Base-by-base conservation (phyloP, 2,888 invertebrate genomes). In the Mactromeris polynyma region DNA sequence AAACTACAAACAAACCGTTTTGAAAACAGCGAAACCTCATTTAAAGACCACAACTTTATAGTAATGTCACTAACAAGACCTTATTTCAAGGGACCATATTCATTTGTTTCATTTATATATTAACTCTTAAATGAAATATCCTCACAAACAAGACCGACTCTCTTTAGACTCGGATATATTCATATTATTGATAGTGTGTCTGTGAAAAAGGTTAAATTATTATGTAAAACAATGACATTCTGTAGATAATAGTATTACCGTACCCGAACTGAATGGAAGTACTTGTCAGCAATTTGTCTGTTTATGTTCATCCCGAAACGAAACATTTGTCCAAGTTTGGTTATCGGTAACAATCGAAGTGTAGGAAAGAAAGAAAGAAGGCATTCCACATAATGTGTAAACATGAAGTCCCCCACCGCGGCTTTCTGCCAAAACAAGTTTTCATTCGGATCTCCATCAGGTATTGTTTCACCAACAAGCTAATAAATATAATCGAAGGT, bases 361-460 rank as follows among this genome's bases (percentile, higher is more conserved):
- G 58, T 36, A 11, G 81, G 81, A 11, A 81, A 58, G 51, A 36
- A n/a, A 0, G 58, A 33, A 33, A 81, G 33, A 4, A 58, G 19
- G 31, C 33, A n/a, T 11, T 81, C 54, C 4, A 54, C 38, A 6
- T 36, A 36, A 21, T 26, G 73, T 31, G 17, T 17, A 6, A 73
- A 19, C 14, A 73, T 36, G 36, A 73, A 33, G 36, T 33, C 36
- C 0, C 4, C 36, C 17, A 19, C 21, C 14, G 33, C 73, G 17
- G 19, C 17, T 14, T 36, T 33, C 14, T 73, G 73, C 73, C 73
- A 73, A 36, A 73, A 73, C 3, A 73, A 33, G 36, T 73, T 7
- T 73, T 73, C 54, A 4, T 81, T 58, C 11, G 81, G 81, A 36
- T 81, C 81, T 21, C 19, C 33, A 19, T 81, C 81, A 9, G 54